Conservation (phyloP, 2,113 vertebrate genomes). For the Anoplopoma fimbria region DNA sequence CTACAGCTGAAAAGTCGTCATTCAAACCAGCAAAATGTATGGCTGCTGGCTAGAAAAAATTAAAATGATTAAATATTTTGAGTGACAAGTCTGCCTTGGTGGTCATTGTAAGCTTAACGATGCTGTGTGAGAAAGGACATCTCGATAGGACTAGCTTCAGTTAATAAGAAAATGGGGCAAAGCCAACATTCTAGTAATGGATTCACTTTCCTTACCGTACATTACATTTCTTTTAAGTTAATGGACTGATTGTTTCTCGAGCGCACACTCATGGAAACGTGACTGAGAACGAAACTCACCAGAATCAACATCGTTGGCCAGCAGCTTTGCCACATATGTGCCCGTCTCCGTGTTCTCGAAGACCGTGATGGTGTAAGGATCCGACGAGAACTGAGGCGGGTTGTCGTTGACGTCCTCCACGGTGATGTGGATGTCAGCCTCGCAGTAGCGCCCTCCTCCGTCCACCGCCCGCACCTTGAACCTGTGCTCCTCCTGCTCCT, state of each 20-base stretch:
- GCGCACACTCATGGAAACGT: not conserved
- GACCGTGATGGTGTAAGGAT: constrained; percentile 90
- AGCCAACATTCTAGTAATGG: not conserved
- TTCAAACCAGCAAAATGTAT: no score
- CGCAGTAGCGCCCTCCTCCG: constrained; percentile 92
- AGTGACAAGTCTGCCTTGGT: not conserved
- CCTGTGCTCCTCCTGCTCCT: constrained; percentile 87
- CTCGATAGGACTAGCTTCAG: not conserved
- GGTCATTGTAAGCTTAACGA: no score
- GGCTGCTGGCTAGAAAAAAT: no score
- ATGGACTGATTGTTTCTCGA: not conserved
- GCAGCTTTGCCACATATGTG: constrained; percentile 90
- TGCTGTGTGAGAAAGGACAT: no score
- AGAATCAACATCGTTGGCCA: constrained; percentile 89
- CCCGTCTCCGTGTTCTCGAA: constrained; percentile 96
- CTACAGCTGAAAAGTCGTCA: not conserved
- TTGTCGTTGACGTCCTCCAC: constrained; percentile 97
- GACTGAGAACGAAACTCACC: constrained; percentile 81
- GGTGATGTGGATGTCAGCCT: constrained; percentile 86
- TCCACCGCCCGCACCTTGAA: constrained; percentile 90
- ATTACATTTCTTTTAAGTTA: not conserved
- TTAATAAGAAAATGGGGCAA: not conserved
- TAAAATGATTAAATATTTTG: not conserved
- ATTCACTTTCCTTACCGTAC: not conserved
- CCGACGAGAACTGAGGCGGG: constrained; percentile 88